Evolutionary conservation across 2,113 vertebrate genomes (phyloP).

Genomic region (Cephalopterus ornatus): DNA sequence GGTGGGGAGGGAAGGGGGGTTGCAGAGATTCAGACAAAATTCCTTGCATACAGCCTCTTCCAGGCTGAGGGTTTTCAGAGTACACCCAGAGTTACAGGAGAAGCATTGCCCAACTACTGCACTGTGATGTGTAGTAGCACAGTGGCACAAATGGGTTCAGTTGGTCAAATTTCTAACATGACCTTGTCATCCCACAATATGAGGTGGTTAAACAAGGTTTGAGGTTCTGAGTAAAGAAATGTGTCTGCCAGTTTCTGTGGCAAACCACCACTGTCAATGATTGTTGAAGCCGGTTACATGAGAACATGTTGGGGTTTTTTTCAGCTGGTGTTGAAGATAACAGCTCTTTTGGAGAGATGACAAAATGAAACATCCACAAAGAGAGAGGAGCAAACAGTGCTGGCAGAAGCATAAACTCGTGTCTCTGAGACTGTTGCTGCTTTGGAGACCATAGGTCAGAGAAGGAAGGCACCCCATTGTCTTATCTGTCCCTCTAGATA

Average conservation of each 20-base stretch:
- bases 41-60: background rate
- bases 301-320: background rate
- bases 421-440: background rate
- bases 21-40: background rate
- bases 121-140: background rate
- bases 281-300: background rate
- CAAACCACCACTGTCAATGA: background rate
- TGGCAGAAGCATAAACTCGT: background rate
- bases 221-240: background rate
- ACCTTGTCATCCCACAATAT: background rate
- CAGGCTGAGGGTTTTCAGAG: background rate
- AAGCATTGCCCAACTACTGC: background rate
- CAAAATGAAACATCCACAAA: background rate
- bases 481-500: background rate
- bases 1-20: accelerated
- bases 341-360: background rate
- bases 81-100: background rate
- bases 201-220: background rate
- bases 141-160: background rate
- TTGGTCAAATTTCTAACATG: background rate
- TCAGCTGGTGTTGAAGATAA: background rate
- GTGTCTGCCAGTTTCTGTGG: background rate
- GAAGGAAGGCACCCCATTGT: background rate
- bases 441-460: background rate
- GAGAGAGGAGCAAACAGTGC: background rate